Evolutionary conservation across 2,113 vertebrate genomes (phyloP), one percentile per base, ranked within the genome.

Genomic region (Mus pahari): DNA sequence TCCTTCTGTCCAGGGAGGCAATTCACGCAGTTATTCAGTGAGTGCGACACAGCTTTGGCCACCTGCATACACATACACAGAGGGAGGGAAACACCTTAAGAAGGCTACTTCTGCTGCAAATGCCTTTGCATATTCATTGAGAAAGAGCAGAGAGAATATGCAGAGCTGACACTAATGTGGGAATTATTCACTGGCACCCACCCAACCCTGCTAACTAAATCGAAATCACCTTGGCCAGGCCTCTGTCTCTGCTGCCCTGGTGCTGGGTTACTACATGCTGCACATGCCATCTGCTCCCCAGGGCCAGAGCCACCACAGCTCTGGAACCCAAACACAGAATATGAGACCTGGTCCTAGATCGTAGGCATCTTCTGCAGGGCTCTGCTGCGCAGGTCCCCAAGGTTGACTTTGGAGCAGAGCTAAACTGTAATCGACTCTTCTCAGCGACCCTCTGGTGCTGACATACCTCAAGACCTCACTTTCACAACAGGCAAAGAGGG

Each of bases 1-100:
- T 99, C 99, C 98, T 99, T 99, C 98, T 99, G 99, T 60, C 99
- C 99, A 42, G 99, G 99, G 89, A 99, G 98, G 98, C 99, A 99
- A 97, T 99, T 99, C 93, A 99, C 99, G 3, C 99, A 99, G 98
- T 99, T 99, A 98, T 99, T 99, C 97, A 99, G 97, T 2, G 99
- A 99, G 98, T 99, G 99, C 0, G 99, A 99, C 73, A 99, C 99
- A 0, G 99, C 99, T 98, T 99, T 99, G 92, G 99, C 99, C 97
- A 99, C 99, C 99, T 99, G 96, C 7, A 45, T 14, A 86, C 7
- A 91, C 13, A 8, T 12, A 84, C 6, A 90, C 13, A 8, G 1
- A 42, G 66, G 36, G 55, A 77, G 53, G 93, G 24, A 86, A 64
- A 53, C 13, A 81, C 94, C 3, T 31, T 42, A 45, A 92, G 86